Conservation (phyloP, 2,888 invertebrate genomes). For the Drosophila putrida region DNA sequence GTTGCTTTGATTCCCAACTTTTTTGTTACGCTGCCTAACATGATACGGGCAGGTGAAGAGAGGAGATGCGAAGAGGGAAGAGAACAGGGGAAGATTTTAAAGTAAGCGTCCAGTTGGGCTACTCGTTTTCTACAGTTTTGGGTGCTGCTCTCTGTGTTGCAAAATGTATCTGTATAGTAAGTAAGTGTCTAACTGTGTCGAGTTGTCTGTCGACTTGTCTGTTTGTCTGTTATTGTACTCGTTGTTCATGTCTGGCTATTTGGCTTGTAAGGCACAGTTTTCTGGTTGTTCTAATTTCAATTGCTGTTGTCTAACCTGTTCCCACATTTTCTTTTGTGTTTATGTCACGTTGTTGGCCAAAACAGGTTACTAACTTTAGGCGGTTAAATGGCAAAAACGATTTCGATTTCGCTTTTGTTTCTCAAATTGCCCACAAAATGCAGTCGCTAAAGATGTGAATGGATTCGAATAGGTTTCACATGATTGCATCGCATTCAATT, state of each 20-base stretch:
- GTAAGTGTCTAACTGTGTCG: conserved; percentile 54
- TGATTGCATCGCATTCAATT: conserved; percentile 47
- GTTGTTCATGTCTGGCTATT: conserved; percentile 25
- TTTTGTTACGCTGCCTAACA: conserved; percentile 6
- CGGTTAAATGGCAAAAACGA: conserved; percentile 57
- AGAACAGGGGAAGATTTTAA: conserved; percentile 1
- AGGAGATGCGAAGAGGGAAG: neutral
- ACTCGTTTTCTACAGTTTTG: conserved; percentile 18
- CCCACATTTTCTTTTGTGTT: conserved; percentile 73
- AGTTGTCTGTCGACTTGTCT: conserved; percentile 18
- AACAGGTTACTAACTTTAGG: conserved; percentile 64
- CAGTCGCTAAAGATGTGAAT: conserved; percentile 36
- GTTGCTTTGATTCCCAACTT: conserved; percentile 27
- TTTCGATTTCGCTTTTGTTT: conserved; percentile 73
- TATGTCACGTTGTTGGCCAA: conserved; percentile 66
- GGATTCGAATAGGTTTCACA: conserved; percentile 40
- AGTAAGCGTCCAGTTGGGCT: conserved; percentile 29
- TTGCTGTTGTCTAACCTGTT: conserved; percentile 70
- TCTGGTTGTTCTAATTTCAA: conserved; percentile 75
- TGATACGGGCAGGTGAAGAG: neutral
- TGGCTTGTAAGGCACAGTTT: conserved; percentile 68
- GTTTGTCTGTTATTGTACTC: conserved; percentile 20
- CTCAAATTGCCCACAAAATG: conserved; percentile 52
- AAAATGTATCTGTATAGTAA: conserved; percentile 13
- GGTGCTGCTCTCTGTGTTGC: conserved; percentile 22